phyloP scores from a whole-genome alignment of 2,888 invertebrate species.

The Cordilura impudica region DNA sequence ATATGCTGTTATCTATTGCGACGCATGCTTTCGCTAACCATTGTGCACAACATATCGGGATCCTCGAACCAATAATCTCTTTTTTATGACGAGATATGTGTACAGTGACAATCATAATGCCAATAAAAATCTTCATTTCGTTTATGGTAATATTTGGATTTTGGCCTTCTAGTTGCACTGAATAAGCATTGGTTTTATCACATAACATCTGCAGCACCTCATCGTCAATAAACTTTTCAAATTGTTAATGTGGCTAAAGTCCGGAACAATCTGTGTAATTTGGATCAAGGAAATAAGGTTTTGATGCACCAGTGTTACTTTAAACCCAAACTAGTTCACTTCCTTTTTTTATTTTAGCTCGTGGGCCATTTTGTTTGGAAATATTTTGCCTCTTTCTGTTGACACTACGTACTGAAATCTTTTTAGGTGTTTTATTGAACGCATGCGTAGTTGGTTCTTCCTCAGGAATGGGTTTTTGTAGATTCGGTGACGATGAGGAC shows the following conservation, averaged over 20 bases:
- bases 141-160: too few relatives aligned
- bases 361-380: neutral
- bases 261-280: neutral
- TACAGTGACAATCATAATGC: too few relatives aligned
- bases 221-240: neutral
- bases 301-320: neutral
- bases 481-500: neutral
- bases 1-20: too few relatives aligned
- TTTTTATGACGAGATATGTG: too few relatives aligned
- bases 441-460: neutral
- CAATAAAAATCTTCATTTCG: too few relatives aligned
- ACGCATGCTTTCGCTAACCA: too few relatives aligned
- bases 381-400: neutral
- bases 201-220: too few relatives aligned
- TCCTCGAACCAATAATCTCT: too few relatives aligned
- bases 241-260: neutral
- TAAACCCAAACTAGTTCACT: constrained; percentile 2
- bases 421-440: constrained; percentile 1
- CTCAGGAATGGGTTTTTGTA: neutral
- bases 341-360: neutral
- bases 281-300: too few relatives aligned
- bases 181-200: too few relatives aligned
- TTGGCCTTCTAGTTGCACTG: too few relatives aligned
- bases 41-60: too few relatives aligned
- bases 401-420: neutral